Conservation (phyloP, 2,888 invertebrate genomes). For the Cosmia trapezina region DNA sequence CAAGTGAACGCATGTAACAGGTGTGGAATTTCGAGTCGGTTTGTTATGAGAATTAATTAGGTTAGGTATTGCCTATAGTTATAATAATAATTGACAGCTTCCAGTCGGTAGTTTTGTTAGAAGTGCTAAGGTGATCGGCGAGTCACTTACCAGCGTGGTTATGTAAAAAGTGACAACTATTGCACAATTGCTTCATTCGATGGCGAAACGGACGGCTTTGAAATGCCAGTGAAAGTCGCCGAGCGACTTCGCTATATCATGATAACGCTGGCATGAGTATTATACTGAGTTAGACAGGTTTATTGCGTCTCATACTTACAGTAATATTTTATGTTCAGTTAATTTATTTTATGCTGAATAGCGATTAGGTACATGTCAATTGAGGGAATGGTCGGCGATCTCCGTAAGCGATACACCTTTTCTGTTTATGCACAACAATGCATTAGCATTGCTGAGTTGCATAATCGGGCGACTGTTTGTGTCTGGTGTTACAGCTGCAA, state of each 20-base stretch:
- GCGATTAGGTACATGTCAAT: slow-evolving; percentile 18
- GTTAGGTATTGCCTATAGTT: neutral
- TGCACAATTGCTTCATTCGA: slow-evolving; percentile 89
- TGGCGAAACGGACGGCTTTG: slow-evolving; percentile 87
- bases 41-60: slow-evolving; percentile 11
- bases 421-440: slow-evolving; percentile 14
- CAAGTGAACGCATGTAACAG: neutral
- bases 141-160: slow-evolving; percentile 74
- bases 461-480: slow-evolving; percentile 18
- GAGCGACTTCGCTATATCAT: slow-evolving; percentile 86
- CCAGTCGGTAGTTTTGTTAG: slow-evolving; percentile 56
- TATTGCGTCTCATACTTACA: slow-evolving; percentile 42
- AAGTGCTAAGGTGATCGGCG: slow-evolving; percentile 62
- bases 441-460: slow-evolving; percentile 13
- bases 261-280: slow-evolving; percentile 66
- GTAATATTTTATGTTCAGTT: slow-evolving; percentile 39
- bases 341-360: slow-evolving; percentile 33
- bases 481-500: neutral
- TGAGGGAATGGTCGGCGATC: slow-evolving; percentile 23
- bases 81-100: slow-evolving; percentile 27
- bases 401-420: slow-evolving; percentile 20
- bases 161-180: slow-evolving; percentile 89
- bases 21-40: neutral
- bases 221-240: slow-evolving; percentile 89
- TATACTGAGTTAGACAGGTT: slow-evolving; percentile 50